A percentile compares a stretch with the other conserved stretches of the same genome.
These are phyloP conservation scores for Pterocles burchelli DNA, from an alignment of 2,113 vertebrate species.

Conservation along the genomic window DNA sequence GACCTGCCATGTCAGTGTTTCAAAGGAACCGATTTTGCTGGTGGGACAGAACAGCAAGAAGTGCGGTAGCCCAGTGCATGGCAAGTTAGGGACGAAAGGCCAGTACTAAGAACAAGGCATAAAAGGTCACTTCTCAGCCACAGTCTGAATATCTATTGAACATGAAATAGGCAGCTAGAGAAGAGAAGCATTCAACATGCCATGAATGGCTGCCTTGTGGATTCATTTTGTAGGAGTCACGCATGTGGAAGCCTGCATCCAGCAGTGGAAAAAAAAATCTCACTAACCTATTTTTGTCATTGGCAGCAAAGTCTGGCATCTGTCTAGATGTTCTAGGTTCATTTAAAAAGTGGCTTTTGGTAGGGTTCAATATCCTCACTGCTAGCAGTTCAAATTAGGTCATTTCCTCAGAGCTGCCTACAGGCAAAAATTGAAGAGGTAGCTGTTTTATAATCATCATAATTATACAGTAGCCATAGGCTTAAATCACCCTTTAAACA, in stretches of 20 bases:
- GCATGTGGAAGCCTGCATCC: constrained; percentile 4
- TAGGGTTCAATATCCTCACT: neutral
- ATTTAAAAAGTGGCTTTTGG: constrained; percentile 5
- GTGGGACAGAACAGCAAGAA: neutral
- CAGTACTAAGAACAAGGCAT: neutral
- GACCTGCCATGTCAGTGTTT: neutral
- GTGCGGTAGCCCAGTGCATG: accelerated
- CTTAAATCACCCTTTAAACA: constrained; percentile 20
- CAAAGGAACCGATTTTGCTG: neutral
- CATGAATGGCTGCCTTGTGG: constrained; percentile 60
- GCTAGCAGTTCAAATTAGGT: constrained; percentile 22
- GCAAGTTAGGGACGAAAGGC: neutral
- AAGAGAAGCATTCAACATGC: constrained; percentile 40
- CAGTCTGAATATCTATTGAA: constrained; percentile 25
- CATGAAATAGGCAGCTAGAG: neutral
- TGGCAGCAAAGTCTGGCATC: neutral
- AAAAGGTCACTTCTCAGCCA: constrained; percentile 14
- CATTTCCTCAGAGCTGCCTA: neutral
- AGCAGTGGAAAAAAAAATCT: constrained; percentile 30
- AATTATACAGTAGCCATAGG: neutral
- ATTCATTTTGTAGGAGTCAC: constrained; percentile 27
- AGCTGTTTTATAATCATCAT: constrained; percentile 3
- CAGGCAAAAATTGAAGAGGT: neutral
- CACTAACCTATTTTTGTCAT: constrained; percentile 35
- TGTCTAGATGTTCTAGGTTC: neutral